Base-by-base conservation (phyloP, 2,888 invertebrate species). In the Lumbricus terrestris region DNA sequence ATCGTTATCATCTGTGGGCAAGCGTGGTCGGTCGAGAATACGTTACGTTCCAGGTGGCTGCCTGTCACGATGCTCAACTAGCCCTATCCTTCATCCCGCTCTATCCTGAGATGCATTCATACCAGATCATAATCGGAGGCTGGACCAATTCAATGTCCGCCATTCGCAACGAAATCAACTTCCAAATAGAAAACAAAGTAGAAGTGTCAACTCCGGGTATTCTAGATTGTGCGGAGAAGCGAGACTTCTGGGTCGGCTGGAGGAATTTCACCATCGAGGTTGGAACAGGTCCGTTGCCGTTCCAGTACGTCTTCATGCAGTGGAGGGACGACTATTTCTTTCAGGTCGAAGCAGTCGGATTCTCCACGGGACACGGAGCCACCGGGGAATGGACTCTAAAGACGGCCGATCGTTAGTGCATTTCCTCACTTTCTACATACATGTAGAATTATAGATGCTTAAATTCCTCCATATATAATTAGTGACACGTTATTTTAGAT, bases 41-140 rank as follows among this genome's bases (percentile, higher is more conserved):
- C 89, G 34, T 90, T 29, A 90, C 85, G 34, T 90, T 90, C 90
- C 90, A 83, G 15, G 90, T 90, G 47, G 37, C 34, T 33, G 90
- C 90, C n/a, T 85, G 85, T 42, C 40, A 89, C 54, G 89, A 90
- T 35, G 90, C 88, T 38, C 90, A 90, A 37, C 34, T 90, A 23
- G 83, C 54, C 29, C 89, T 90, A 23, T 34, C 82, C 23, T 69
- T 47, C 23, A 16, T 90, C 29, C 89, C 90, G n/a, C 34, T 35
- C 20, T 83, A 42, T 35, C n/a, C 69, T 33, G 89, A 91, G 37
- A 37, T 47, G 38, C 34, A 69, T 82, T 82, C 54, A 20, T 88
- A 90, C 69, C 54, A 91, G 89, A 35, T 91, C n/a, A 54, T 91
- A 34, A 88, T 91, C n/a, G 91, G 91, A 29, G 91, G 91, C 2